Evolutionary conservation across 2,113 vertebrate species (phyloP), one percentile per base, ranked within the genome.

Genomic region (Edolisoma coerulescens): DNA sequence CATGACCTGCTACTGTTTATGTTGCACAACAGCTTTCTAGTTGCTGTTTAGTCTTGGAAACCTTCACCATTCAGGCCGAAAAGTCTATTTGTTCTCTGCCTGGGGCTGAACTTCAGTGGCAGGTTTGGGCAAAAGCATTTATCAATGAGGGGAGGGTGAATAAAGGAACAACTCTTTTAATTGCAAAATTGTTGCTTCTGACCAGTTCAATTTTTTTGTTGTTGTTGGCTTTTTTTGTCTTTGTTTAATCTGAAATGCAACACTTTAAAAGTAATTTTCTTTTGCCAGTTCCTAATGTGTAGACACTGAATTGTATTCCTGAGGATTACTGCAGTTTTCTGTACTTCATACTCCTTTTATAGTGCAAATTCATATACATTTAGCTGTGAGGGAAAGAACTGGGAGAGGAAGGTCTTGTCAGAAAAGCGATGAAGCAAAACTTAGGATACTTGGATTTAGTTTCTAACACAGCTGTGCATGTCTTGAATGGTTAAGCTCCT

Each of bases 171-270:
- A 21, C 10, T 26, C 7, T 85, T 27, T 61, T 68, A 32, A 53
- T 20, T 73, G 13, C 8, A 44, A 45, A 41, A 60, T 19, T 28
- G 54, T n/a, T 67, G 19, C 19, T 19, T 26, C 14, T 53, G 53
- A 33, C 19, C 6, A 11, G 47, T 50, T 49, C 2, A 13, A 3
- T 5, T 22, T 70, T 74, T 22, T 54, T 4, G 16, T 13, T 27
- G 0, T 6, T 30, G 45, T n/a, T 20, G 8, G 7, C 8, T 0
- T 8, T 41, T 68, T 42, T 20, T 11, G 41, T 28, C n/a, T 56
- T 49, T 53, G 7, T 75, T 77, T 68, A 28, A 75, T 87, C 27
- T 42, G 41, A 84, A 60, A 41, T 1, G 3, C 18, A 53, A 21
- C 23, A n/a, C 49, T 88, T 81, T 32, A 70, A 37, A 75, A 81